A percentile compares a stretch with the other conserved stretches of the same genome.
These are phyloP conservation scores for Malurus leucopterus DNA, from an alignment of 2,797 vertebrate genomes.

Conservation along the genomic window DNA sequence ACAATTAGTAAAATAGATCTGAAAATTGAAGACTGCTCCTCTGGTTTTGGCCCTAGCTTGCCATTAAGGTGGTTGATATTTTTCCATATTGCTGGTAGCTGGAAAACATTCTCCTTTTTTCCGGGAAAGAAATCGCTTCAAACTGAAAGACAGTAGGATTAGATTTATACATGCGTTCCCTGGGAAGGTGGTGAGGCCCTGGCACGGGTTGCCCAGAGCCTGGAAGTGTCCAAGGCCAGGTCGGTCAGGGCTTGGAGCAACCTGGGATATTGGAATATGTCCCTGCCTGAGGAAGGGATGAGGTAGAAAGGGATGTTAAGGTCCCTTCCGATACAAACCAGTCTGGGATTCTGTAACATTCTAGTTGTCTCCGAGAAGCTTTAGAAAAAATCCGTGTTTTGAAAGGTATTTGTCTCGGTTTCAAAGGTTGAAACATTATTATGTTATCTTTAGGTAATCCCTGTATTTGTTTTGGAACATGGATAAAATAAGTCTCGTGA, in stretches of 20 bases:
- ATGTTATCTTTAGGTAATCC: neutral
- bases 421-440: neutral
- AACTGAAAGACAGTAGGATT: neutral
- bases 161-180: neutral
- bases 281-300: neutral
- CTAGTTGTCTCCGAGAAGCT: neutral
- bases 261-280: accelerated
- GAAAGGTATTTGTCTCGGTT: neutral
- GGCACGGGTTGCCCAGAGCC: no score
- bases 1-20: neutral
- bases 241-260: neutral
- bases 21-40: neutral
- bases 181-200: neutral
- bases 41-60: neutral
- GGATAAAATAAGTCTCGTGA: neutral
- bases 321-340: neutral
- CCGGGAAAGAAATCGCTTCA: neutral
- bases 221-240: neutral
- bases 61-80: neutral
- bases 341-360: neutral
- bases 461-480: neutral
- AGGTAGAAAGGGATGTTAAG: neutral
- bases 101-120: neutral
- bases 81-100: neutral
- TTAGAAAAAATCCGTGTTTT: neutral